Base-by-base conservation (phyloP, 2,888 invertebrate species). In the Ernsta delagoae region DNA sequence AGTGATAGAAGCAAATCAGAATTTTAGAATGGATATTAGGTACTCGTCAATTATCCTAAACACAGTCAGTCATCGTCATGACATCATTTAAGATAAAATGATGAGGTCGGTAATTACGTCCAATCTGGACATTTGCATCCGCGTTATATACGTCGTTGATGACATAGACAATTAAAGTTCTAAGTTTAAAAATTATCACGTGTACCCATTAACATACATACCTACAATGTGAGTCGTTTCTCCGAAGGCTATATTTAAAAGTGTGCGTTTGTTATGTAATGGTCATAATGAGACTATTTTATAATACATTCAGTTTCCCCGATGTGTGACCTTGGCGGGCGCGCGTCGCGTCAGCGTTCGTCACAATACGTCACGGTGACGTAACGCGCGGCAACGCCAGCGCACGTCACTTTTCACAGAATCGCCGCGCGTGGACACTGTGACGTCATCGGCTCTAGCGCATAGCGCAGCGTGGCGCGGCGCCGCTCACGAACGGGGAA, bases 291-390 rank as follows among this genome's bases (percentile, higher is more conserved):
- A 71, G 74, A 78, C 75, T 80, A 79, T 81, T 79, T 80, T 81
- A 79, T 74, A 75, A 78, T 79, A 79, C 78, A 57, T 77, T 79
- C 76, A 75, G 72, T 80, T 81, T 78, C 78, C 79, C 77, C 71
- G 73, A 72, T 59, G 41, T 77, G 45, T 56, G 86, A 84, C 87
- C 88, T 88, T 87, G 86, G 59, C 72, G 74, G 70, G 61, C 59
- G 75, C 71, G 71, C 62, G 63, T 4, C 45, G 31, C 68, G 68
- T 50, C 65, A 73, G 65, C 68, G 62, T 0, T 65, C 79, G 79
- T 78, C 75, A 77, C 70, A 39, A 43, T 45, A 75, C 78, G 78
- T 79, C 77, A 78, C 36, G 36, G 2, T 56, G 56, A 73, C 77
- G 76, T 73, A 59, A 67, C 71, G 48, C 45, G 61, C 74, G 71